Percentiles rank a stretch among this genome's conserved stretches.
Evolutionary conservation across 2,113 vertebrate genomes (phyloP).

Genomic region (Chionomys nivalis): DNA sequence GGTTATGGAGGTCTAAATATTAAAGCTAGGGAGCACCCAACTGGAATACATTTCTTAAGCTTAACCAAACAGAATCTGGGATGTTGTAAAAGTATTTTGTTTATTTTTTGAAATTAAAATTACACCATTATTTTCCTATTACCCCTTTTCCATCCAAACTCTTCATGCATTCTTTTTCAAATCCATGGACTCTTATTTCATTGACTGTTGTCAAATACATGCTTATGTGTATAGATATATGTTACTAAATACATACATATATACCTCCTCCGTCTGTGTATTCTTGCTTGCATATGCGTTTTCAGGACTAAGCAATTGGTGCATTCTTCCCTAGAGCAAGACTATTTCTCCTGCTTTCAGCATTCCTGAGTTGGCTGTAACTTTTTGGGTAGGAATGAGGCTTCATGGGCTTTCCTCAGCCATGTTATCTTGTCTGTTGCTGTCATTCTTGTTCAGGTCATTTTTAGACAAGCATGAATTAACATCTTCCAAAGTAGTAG

Average conservation of each 20-base stretch:
- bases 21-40: background rate
- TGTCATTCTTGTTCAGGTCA: background rate
- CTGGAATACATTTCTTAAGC: background rate
- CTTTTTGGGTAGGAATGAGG: background rate
- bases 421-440: background rate
- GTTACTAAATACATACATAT: background rate
- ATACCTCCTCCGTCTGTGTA: background rate
- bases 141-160: background rate
- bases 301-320: background rate
- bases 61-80: slow-evolving; percentile 24
- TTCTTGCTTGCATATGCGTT: background rate
- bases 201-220: background rate
- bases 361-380: background rate
- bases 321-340: background rate
- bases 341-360: background rate
- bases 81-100: background rate
- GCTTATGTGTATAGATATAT: background rate
- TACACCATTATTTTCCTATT: background rate
- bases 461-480: background rate
- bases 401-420: background rate
- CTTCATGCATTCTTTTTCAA: background rate
- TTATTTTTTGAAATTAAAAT: background rate
- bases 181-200: background rate
- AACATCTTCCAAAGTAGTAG: background rate
- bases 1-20: background rate